Evolutionary conservation across 2,888 invertebrate genomes (phyloP).

Genomic region (Argynnis bischoffii): DNA sequence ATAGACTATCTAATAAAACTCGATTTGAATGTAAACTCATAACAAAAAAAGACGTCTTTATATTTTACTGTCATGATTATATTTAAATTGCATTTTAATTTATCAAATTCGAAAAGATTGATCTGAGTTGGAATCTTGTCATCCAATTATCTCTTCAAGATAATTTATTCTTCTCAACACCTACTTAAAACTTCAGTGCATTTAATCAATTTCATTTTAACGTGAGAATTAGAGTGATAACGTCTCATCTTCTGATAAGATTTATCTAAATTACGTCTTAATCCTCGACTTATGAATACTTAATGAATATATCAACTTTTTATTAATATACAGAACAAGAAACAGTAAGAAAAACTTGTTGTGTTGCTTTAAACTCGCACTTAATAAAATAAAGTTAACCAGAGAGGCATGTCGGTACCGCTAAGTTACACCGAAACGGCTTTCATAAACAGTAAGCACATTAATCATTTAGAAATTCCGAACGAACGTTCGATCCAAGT

Average conservation of each 20-base stretch:
- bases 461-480: conserved; percentile 66
- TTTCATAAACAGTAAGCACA: conserved; percentile 50
- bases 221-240: conserved; percentile 9
- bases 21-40: too few relatives aligned
- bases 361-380: conserved; percentile 16
- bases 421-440: conserved; percentile 47
- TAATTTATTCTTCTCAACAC: conserved; percentile 4
- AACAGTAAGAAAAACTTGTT: background rate
- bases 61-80: too few relatives aligned
- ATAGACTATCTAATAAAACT: too few relatives aligned
- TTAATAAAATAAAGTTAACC: conserved; percentile 26
- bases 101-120: background rate
- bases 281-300: too few relatives aligned
- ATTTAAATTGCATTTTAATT: background rate
- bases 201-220: background rate
- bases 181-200: background rate
- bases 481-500: conserved; percentile 58
- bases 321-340: too few relatives aligned
- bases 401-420: conserved; percentile 21
- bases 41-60: too few relatives aligned
- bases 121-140: background rate
- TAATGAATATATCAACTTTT: background rate
- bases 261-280: background rate
- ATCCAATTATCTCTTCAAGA: background rate
- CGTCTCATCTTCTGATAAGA: conserved; percentile 1